phyloP scores from a whole-genome alignment of 2,888 invertebrate species.

The Sisyra terminalis region DNA sequence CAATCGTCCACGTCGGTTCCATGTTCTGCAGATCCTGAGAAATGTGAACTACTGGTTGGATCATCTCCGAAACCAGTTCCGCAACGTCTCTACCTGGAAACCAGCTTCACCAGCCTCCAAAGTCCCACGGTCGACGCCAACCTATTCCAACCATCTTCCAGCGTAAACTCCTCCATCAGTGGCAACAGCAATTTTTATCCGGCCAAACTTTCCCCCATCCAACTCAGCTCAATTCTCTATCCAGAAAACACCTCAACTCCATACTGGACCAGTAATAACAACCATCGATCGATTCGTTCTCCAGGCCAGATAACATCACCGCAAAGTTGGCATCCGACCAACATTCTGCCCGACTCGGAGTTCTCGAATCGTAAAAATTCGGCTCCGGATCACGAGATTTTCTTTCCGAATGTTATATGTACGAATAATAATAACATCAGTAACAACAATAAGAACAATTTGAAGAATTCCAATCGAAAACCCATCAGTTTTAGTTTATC shows the following conservation, averaged over 20 bases:
- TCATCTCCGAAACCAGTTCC: slow-evolving; percentile 24
- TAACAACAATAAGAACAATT: neutral
- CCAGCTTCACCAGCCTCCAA: slow-evolving; percentile 56
- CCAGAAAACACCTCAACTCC: slow-evolving; percentile 3
- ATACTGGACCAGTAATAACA: neutral
- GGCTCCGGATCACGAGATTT: neutral
- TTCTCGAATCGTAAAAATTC: neutral
- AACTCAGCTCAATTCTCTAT: slow-evolving; percentile 13
- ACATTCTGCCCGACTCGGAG: neutral
- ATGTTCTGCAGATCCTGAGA: slow-evolving; percentile 21
- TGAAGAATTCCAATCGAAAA: slow-evolving; percentile 5
- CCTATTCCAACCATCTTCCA: slow-evolving; percentile 12
- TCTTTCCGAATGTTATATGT: too few relatives aligned
- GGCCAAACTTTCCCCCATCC: slow-evolving; percentile 20
- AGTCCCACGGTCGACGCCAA: slow-evolving; percentile 23
- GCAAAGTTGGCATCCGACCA: slow-evolving; percentile 5
- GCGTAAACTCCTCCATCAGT: slow-evolving; percentile 23
- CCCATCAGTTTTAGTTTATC: too few relatives aligned
- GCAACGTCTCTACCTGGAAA: slow-evolving; percentile 49
- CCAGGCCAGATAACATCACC: slow-evolving; percentile 4
- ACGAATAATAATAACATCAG: neutral
- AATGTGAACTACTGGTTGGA: slow-evolving; percentile 14
- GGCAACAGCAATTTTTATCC: slow-evolving; percentile 25
- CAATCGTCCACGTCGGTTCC: slow-evolving; percentile 26
- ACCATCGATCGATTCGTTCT: neutral